Conservation (phyloP, 1,140 invertebrate genomes). For the Sipha flava region DNA sequence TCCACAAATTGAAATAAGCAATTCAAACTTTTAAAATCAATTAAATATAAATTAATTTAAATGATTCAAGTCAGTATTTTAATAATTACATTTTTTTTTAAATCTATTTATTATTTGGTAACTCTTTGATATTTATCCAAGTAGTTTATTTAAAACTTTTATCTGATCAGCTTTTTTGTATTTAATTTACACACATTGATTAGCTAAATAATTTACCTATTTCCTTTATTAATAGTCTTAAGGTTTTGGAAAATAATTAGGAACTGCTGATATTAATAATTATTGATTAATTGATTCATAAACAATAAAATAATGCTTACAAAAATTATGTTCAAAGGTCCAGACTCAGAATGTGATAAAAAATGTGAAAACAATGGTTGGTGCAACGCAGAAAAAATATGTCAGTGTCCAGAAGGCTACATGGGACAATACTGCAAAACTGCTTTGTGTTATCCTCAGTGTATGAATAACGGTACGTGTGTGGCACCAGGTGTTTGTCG, state of each 20-base stretch:
- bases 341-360: conserved; percentile 78
- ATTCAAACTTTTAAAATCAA: too few species aligned
- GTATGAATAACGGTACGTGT: conserved; percentile 85
- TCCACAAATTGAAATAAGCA: too few species aligned
- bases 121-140: too few species aligned
- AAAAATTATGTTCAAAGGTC: conserved; percentile 50
- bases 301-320: not conserved
- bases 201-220: not conserved
- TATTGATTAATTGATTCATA: not conserved
- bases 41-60: too few species aligned
- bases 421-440: conserved; percentile 80
- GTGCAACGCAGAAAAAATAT: conserved; percentile 71
- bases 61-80: too few species aligned
- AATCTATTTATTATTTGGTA: too few species aligned
- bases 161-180: too few species aligned
- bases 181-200: not conserved
- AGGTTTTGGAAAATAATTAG: not conserved
- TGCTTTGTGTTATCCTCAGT: conserved; percentile 83
- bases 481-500: conserved; percentile 77
- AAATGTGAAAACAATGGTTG: conserved; percentile 74
- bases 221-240: not conserved
- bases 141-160: too few species aligned
- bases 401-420: conserved; percentile 80
- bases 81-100: too few species aligned
- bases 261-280: not conserved